Percentiles rank a stretch among this genome's conserved stretches.
These are phyloP conservation scores for Lonchura striata DNA, from an alignment of 2,113 vertebrate species.

Conservation along the genomic window DNA sequence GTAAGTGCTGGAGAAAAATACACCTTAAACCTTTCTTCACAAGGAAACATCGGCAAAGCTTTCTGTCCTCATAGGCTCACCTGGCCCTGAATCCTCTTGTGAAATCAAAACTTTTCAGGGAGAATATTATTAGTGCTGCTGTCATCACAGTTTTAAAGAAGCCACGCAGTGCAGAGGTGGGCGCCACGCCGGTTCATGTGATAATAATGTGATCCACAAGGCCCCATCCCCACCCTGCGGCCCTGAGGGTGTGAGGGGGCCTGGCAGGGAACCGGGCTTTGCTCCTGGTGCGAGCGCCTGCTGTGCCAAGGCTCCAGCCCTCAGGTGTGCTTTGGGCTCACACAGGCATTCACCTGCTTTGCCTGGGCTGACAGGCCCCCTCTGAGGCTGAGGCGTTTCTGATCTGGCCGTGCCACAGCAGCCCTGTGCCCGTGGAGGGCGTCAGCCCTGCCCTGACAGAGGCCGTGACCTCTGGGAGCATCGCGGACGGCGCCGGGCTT, in stretches of 20 bases:
- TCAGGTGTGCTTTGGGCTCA: background rate
- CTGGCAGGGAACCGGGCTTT: accelerated
- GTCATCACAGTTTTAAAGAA: background rate
- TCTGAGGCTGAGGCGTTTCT: background rate
- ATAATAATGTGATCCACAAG: accelerated
- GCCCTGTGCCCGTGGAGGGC: background rate
- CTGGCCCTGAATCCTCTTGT: background rate
- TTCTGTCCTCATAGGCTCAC: background rate
- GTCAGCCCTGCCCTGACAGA: background rate
- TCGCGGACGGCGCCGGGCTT: accelerated
- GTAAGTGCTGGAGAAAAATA: background rate
- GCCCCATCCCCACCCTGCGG: accelerated
- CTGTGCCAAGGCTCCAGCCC: background rate
- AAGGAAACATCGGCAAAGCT: background rate
- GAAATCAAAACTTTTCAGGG: background rate
- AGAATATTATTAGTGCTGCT: background rate
- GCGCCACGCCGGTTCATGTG: accelerated
- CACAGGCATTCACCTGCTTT: background rate
- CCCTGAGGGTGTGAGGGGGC: accelerated
- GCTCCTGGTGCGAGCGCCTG: accelerated
- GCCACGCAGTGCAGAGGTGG: background rate
- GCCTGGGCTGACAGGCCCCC: background rate
- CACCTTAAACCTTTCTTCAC: background rate
- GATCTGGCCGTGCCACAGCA: accelerated
- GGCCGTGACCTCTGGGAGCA: background rate